Evolutionary conservation across 2,888 invertebrate genomes (phyloP), one percentile per base, ranked within the genome.

Genomic region (Drosophila monieri): DNA sequence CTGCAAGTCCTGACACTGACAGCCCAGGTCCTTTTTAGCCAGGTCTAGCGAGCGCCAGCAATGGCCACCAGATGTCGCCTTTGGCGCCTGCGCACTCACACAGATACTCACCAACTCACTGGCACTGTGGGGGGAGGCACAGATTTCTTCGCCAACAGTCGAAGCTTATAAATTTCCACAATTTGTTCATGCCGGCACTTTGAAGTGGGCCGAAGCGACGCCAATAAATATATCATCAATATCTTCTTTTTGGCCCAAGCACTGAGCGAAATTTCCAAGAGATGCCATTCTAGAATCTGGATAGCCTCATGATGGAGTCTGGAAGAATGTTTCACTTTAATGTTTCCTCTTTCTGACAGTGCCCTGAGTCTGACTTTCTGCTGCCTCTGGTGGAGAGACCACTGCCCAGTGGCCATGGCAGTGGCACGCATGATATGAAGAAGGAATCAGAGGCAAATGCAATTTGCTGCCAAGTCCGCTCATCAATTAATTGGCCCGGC

Each of bases 401-500:
- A 44, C 35, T 61, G 70, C 60, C 76, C 77, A 68, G 58, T 77
- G 77, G 71, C 75, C 66, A 61, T 67, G 58, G 52, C 73, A 65
- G 67, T 57, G 60, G 71, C 68, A 74, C 68, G 76, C 70, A 74
- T 68, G 54, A 57, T 58, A 30, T 15, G 6, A 30, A 43, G 27
- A 30, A 37, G 41, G 62, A 47, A 53, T 53, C 68, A 41, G 39
- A 56, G 52, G 73, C 59, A 73, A 74, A 74, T 74, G 74, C 71
- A 74, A 74, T 74, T 74, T 72, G 68, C 72, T 57, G 74, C 52
- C 73, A 68, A 74, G 77, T 76, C 83, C 74, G 80, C 80, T 84
- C 84, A 84, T 84, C 85, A 84, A 84, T 84, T 84, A 85, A 84
- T 85, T 80, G 80, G 66, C 69, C 69, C 35, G 68, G 44, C 35